phyloP scores from a whole-genome alignment of 1,140 invertebrate genomes.

The Zaprionus kolodkinae region DNA sequence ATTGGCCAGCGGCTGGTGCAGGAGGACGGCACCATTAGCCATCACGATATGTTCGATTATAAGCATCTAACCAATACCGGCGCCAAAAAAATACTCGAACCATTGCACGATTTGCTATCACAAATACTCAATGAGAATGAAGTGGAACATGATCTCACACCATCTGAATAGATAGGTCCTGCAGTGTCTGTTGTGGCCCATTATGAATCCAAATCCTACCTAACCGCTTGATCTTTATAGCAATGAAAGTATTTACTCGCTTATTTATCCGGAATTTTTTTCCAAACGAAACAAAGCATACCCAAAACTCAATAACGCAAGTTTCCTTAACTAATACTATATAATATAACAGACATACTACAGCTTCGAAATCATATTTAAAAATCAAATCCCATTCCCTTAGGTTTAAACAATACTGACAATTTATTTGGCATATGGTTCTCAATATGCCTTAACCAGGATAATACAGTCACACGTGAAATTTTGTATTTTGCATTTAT shows the following conservation, averaged over 20 bases:
- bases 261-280: conserved; percentile 29
- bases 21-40: conserved; percentile 91
- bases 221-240: conserved; percentile 36
- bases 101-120: conserved; percentile 90
- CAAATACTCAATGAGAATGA: conserved; percentile 91
- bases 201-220: conserved; percentile 22
- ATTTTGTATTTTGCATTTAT: conserved; percentile 54
- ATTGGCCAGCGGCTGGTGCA: conserved; percentile 92
- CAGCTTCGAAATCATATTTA: conserved; percentile 32
- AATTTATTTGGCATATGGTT: conserved; percentile 24
- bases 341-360: conserved; percentile 16
- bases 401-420: conserved; percentile 31
- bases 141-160: conserved; percentile 89
- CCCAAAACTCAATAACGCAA: conserved; percentile 25
- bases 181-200: neutral
- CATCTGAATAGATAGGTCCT: conserved; percentile 88
- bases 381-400: conserved; percentile 19
- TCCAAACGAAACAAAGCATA: conserved; percentile 2
- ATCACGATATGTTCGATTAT: conserved; percentile 95
- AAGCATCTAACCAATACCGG: conserved; percentile 92
- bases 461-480: conserved; percentile 38
- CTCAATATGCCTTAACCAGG: conserved; percentile 22
- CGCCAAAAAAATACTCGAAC: conserved; percentile 93
- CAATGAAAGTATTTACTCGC: conserved; percentile 46
- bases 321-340: conserved; percentile 44